phyloP scores from a whole-genome alignment of 1,140 invertebrate species.

The Drosophila mojavensis region DNA sequence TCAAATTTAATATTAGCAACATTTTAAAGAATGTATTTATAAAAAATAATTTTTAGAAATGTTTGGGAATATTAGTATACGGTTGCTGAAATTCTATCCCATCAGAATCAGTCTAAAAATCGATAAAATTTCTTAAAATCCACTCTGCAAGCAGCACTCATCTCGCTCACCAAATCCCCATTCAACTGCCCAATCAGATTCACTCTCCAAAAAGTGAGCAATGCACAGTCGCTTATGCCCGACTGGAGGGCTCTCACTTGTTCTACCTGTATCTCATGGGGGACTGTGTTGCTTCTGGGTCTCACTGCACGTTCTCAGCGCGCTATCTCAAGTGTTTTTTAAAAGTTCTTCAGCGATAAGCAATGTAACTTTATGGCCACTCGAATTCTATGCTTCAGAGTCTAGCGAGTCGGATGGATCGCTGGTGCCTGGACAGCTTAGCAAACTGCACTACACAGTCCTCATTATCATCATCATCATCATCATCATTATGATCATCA shows the following conservation, averaged over 20 bases:
- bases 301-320: constrained; percentile 56
- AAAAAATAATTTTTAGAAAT: too few species aligned
- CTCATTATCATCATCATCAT: constrained; percentile 27
- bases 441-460: constrained; percentile 18
- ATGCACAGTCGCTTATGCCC: background rate
- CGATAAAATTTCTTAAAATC: too few species aligned
- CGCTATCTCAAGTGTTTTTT: constrained; percentile 78
- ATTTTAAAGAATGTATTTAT: too few species aligned
- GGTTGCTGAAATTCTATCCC: too few species aligned
- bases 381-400: constrained; percentile 55
- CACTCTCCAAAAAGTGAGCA: background rate
- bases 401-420: constrained; percentile 13
- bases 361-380: constrained; percentile 77
- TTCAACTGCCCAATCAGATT: too few species aligned
- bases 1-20: too few species aligned
- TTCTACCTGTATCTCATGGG: constrained; percentile 33
- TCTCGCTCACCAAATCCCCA: too few species aligned
- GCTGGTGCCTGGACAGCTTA: constrained; percentile 10
- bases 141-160: too few species aligned
- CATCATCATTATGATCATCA: constrained; percentile 17
- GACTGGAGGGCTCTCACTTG: background rate
- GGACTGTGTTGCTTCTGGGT: constrained; percentile 26
- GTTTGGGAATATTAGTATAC: too few species aligned
- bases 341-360: constrained; percentile 80
- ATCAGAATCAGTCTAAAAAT: too few species aligned